Percentiles rank a stretch among this genome's conserved stretches.
Evolutionary conservation across 2,797 vertebrate species (phyloP).

Genomic region (Enteromius unitaeniatus): DNA sequence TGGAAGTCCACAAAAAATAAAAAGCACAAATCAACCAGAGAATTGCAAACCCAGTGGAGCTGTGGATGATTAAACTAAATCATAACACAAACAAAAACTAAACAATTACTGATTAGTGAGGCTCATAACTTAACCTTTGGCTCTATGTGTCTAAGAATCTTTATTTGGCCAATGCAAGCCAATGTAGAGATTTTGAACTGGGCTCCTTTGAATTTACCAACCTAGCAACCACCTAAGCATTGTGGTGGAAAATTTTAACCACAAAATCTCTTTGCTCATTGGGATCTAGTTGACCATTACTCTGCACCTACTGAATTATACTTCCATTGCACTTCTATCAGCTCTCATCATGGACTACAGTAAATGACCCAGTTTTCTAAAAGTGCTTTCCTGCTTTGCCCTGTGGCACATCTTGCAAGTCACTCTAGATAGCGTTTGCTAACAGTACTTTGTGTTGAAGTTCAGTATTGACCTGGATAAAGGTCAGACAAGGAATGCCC

Average conservation of each 20-base stretch:
- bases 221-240: not conserved
- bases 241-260: not conserved
- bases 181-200: not conserved
- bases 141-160: not conserved
- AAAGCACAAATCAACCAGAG: not conserved
- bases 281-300: not conserved
- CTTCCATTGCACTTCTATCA: not conserved
- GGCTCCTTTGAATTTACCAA: not conserved
- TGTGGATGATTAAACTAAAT: not conserved
- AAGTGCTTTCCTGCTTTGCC: not conserved
- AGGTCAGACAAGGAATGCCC: not conserved
- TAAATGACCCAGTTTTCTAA: slow-evolving; percentile 1
- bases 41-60: not conserved
- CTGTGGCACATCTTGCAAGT: slow-evolving; percentile 7
- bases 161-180: not conserved
- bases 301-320: not conserved
- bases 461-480: slow-evolving; percentile 20
- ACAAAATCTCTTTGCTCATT: not conserved
- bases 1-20: not conserved
- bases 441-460: not conserved
- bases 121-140: not conserved
- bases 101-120: not conserved
- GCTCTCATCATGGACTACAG: not conserved
- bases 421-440: not conserved
- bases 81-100: not conserved